Evolutionary conservation across 2,113 vertebrate genomes (phyloP).

Genomic region (Grammomys surdaster): DNA sequence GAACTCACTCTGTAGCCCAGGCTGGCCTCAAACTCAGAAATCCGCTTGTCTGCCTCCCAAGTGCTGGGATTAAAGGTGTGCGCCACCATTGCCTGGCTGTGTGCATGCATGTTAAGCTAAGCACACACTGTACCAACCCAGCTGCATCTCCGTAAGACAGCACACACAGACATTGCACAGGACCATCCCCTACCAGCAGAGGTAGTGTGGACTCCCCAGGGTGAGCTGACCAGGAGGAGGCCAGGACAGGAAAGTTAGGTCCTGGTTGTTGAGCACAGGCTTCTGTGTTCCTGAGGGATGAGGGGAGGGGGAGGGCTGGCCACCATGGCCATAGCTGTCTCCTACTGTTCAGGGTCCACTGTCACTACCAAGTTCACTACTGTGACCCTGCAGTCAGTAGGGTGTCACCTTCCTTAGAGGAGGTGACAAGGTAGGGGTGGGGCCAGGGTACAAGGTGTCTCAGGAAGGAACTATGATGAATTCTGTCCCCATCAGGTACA

Average conservation of each 20-base stretch:
- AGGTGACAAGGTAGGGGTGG: neutral
- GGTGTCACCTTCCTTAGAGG: neutral
- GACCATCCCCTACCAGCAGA: too few species aligned
- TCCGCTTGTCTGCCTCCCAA: too few species aligned
- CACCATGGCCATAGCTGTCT: neutral
- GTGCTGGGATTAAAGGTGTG: too few species aligned
- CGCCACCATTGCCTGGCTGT: too few species aligned
- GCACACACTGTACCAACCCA: too few species aligned
- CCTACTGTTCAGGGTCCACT: neutral
- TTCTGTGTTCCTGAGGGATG: neutral
- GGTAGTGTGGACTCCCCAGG: neutral
- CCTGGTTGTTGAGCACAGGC: neutral
- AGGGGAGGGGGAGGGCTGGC: neutral
- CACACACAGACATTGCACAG: too few species aligned
- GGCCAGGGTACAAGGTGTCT: neutral
- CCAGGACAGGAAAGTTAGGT: too few species aligned
- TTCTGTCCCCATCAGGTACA: neutral
- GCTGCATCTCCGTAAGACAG: too few species aligned
- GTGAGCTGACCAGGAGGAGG: neutral
- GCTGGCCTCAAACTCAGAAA: too few species aligned
- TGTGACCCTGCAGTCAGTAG: neutral
- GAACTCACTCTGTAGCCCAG: too few species aligned
- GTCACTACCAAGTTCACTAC: rapidly evolving
- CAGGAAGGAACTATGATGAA: neutral
- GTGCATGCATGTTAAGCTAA: too few species aligned